Base-by-base conservation (phyloP, 2,113 vertebrate genomes). In the Choloepus hoffmanni region DNA sequence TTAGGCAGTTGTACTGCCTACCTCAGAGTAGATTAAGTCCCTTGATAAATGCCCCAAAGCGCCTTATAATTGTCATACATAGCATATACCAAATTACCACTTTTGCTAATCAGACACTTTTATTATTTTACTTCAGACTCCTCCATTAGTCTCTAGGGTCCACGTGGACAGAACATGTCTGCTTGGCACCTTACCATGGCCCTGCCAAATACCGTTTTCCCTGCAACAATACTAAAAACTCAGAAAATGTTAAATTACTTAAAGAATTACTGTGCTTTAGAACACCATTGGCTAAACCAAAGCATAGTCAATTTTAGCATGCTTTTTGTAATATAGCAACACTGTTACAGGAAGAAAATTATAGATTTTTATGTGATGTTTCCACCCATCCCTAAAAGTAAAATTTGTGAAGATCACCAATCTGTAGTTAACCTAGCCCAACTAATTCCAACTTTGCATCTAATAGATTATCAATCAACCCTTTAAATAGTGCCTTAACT, bases 31-130 rank as follows among this genome's bases (percentile, higher is more conserved):
- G 43, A 81, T 48, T 78, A 88, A 53, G 12, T 58, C 13, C 4
- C 14, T 76, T 65, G 26, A 28, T 82, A 92, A 92, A 81, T 89
- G 13, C 3, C 72, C 5, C 24, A 79, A 16, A 76, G 10, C 15
- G 45, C 2, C 30, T 67, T 55, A 67, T 73, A 78, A 72, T 63
- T 81, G 10, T 82, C 28, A 82, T 79, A 93, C 0, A 10, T 45
- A 67, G 36, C 1, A 55, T 21, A 92, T 78, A 90, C 7, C 9
- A 48, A n/a, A 62, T 74, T 86, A n/a, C 3, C 40, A 74, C 3
- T 18, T 76, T 93, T 92, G n/a, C 12, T 94, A 87, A 76, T 53
- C 85, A 72, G n/a, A 85, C 63, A 30, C 36, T 85, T 89, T 76
- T 78, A 62, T 84, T 89, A 26, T 73, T 95, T 90, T 45, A 58